Conservation (phyloP, 2,113 vertebrate species). For the Tragulus kanchil region DNA sequence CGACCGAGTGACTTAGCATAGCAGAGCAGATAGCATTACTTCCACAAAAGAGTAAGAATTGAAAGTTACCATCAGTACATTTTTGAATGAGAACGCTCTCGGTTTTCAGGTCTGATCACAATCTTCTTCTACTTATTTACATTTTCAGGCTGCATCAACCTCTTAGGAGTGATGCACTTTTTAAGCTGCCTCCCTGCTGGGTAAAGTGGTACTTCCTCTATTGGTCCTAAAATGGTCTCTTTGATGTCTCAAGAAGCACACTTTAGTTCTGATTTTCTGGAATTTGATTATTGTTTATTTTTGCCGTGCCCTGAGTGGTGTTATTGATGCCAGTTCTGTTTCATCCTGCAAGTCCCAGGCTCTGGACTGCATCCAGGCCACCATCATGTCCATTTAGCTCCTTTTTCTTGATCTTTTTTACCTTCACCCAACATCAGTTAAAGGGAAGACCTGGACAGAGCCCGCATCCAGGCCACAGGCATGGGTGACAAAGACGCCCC, state of each 20-base stretch:
- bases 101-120: background rate
- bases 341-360: background rate
- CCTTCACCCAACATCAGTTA: background rate
- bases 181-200: conserved; percentile 28
- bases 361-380: background rate
- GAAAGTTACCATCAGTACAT: background rate
- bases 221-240: conserved; percentile 50
- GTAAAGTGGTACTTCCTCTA: conserved; percentile 49
- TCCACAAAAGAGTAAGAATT: conserved; percentile 37
- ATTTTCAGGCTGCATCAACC: background rate
- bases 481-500: background rate
- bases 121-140: conserved; percentile 3
- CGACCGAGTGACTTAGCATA: no score
- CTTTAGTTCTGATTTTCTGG: background rate
- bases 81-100: background rate
- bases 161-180: background rate
- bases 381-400: background rate
- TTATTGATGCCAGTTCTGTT: conserved; percentile 28
- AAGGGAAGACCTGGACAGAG: background rate
- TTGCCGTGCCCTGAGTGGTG: background rate
- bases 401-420: background rate
- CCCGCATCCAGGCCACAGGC: background rate
- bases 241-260: conserved; percentile 28
- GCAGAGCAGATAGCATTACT: background rate
- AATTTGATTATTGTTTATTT: conserved; percentile 45